phyloP scores from a whole-genome alignment of 1,140 invertebrate species.

The Trichonephila clavipes region DNA sequence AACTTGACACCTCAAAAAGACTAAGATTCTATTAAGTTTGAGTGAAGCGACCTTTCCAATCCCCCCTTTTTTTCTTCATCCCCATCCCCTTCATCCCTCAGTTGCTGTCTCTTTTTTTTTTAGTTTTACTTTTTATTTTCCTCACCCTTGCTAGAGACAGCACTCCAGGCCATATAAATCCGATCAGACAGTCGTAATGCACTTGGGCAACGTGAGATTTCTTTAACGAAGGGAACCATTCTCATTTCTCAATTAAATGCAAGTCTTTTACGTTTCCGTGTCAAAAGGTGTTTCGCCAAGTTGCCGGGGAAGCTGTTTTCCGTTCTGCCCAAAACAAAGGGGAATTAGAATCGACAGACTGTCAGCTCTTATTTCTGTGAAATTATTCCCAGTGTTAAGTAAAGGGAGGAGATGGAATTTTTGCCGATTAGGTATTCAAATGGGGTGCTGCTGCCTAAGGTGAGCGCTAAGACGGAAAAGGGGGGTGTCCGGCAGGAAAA shows the following conservation, averaged over 20 bases:
- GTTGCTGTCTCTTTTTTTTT: neutral
- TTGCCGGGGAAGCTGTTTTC: constrained; percentile 5
- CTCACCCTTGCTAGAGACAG: neutral
- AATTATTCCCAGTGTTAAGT: constrained; percentile 67
- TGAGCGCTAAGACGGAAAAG: neutral
- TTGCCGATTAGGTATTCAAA: constrained; percentile 68
- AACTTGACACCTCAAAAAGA: constrained; percentile 68
- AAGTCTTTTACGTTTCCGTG: constrained; percentile 38
- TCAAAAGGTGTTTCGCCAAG: constrained; percentile 64
- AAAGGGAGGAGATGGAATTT: neutral
- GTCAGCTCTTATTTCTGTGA: constrained; percentile 70
- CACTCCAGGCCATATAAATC: constrained; percentile 40
- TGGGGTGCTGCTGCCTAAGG: constrained; percentile 6
- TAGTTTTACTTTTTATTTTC: neutral
- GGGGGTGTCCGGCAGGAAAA: constrained; percentile 34
- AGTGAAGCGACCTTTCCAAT: constrained; percentile 38
- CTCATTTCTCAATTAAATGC: constrained; percentile 75
- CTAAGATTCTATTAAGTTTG: constrained; percentile 72
- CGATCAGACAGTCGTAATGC: constrained; percentile 74
- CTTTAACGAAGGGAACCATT: constrained; percentile 63
- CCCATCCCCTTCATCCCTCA: neutral
- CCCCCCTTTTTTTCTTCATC: neutral
- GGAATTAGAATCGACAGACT: constrained; percentile 68
- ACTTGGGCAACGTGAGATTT: constrained; percentile 70
- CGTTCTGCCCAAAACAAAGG: constrained; percentile 62